Evolutionary conservation across 2,888 invertebrate genomes (phyloP).

Genomic region (Tetheella fluctuosa): DNA sequence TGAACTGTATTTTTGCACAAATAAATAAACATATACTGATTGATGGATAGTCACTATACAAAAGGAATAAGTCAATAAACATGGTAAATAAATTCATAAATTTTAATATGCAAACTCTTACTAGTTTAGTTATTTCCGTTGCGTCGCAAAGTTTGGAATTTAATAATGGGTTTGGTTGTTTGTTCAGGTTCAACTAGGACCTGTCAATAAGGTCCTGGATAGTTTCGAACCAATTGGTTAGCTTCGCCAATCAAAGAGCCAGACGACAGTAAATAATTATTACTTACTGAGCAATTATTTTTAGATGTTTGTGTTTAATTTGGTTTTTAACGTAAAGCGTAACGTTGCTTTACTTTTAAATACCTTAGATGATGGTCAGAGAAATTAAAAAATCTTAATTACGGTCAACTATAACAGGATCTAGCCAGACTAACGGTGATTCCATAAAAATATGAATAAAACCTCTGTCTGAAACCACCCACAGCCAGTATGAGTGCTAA

Average conservation of each 20-base stretch:
- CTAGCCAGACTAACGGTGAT: no score
- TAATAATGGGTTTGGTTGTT: slow-evolving; percentile 37
- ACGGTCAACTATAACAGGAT: no score
- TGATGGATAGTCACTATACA: not conserved
- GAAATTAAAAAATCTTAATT: not conserved
- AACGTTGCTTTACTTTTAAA: not conserved
- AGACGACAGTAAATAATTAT: slow-evolving; percentile 8
- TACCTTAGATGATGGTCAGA: no score
- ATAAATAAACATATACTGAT: not conserved
- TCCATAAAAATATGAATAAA: no score
- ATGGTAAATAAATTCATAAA: not conserved
- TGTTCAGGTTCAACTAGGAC: slow-evolving; percentile 35
- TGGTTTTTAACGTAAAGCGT: not conserved
- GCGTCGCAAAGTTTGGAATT: slow-evolving; percentile 26
- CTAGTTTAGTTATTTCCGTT: no score
- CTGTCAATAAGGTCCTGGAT: slow-evolving; percentile 36
- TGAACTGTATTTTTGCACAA: not conserved
- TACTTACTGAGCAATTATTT: not conserved
- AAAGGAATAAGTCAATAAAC: not conserved
- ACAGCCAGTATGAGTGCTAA: no score
- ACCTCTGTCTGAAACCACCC: no score
- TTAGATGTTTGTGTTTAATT: not conserved
- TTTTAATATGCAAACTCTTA: slow-evolving; percentile 4
- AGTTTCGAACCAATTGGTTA: slow-evolving; percentile 39
- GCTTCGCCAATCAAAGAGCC: slow-evolving; percentile 20